These are phyloP conservation scores for Bemisia tabaci DNA, from an alignment of 1,140 invertebrate species.

Conservation along the genomic window DNA sequence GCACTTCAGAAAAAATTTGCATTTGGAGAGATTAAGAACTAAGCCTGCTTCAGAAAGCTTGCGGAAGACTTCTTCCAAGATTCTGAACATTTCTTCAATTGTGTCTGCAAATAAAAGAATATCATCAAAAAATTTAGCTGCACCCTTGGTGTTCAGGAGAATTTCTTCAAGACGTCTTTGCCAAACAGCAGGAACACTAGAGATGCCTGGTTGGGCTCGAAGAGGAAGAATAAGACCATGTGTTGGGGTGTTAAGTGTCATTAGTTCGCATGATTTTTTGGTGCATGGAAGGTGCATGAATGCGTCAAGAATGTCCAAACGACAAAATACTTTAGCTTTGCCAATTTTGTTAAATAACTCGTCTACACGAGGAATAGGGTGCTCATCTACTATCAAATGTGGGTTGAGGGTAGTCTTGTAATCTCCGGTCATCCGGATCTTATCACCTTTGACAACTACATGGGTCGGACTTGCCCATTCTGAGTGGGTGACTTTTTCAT, in stretches of 20 bases:
- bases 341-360: conserved; percentile 20
- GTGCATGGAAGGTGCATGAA: conserved; percentile 28
- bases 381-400: conserved; percentile 9
- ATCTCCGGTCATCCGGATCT: conserved; percentile 34
- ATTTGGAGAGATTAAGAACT: conserved; percentile 15
- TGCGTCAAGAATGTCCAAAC: conserved; percentile 28
- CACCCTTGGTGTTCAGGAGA: conserved; percentile 22
- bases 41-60: conserved; percentile 9
- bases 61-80: conserved; percentile 3
- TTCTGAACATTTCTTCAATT: background rate
- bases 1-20: conserved; percentile 10
- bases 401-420: conserved; percentile 34
- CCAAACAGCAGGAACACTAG: conserved; percentile 34
- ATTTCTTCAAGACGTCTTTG: conserved; percentile 33
- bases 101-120: conserved; percentile 21
- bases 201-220: conserved; percentile 33
- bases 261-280: conserved; percentile 15
- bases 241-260: conserved; percentile 25
- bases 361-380: conserved; percentile 15
- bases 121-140: conserved; percentile 23
- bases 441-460: conserved; percentile 32
- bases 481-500: conserved; percentile 11
- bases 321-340: conserved; percentile 25
- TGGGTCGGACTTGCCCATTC: conserved; percentile 39
- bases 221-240: too few relatives aligned